Evolutionary conservation across 2,797 vertebrate species (phyloP).

Genomic region (Eulemur rubriventer): DNA sequence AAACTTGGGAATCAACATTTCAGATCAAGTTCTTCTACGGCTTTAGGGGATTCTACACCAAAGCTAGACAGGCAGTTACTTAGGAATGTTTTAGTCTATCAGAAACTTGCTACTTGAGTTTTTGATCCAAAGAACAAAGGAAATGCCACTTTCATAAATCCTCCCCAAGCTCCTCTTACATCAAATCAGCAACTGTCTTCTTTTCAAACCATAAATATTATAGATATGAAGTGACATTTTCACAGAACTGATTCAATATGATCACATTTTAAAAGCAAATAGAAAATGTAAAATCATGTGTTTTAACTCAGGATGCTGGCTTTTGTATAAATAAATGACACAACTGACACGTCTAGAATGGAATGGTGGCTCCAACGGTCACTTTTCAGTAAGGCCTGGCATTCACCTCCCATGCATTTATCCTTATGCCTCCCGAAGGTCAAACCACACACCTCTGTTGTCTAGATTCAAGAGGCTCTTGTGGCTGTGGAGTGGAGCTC

Average conservation of each 20-base stretch:
- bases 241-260: conserved; percentile 26
- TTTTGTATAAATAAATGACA: not conserved
- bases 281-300: conserved; percentile 1
- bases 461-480: not conserved
- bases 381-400: not conserved
- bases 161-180: not conserved
- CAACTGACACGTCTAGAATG: not conserved
- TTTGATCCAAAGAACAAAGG: conserved; percentile 56
- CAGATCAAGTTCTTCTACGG: not conserved
- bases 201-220: conserved; percentile 30
- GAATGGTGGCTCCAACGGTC: not conserved
- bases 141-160: conserved; percentile 51
- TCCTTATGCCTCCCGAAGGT: not conserved
- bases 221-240: conserved; percentile 45
- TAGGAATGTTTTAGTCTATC: not conserved
- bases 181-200: not conserved
- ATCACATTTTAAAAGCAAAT: conserved; percentile 11
- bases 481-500: not conserved
- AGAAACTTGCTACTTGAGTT: conserved; percentile 27
- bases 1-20: not conserved
- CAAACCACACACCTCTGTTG: not conserved
- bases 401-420: not conserved
- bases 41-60: not conserved
- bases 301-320: not conserved
- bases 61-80: not conserved